A percentile compares a stretch with the other conserved stretches of the same genome.
phyloP scores from a whole-genome alignment of 2,113 vertebrate species.

The Balaenoptera acutorostrata region DNA sequence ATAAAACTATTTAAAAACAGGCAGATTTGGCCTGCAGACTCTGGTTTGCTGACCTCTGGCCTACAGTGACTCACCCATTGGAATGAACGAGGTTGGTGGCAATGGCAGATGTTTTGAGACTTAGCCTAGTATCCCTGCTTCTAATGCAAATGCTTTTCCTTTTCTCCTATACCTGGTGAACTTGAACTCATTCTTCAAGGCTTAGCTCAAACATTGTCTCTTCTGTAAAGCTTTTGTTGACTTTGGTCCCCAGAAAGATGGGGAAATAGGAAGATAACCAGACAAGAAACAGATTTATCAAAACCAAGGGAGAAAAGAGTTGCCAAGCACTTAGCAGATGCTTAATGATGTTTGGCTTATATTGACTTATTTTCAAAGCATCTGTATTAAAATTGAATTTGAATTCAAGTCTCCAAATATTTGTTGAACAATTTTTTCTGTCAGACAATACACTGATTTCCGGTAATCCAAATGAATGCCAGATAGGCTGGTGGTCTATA shows the following conservation, averaged over 20 bases:
- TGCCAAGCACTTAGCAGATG: not conserved
- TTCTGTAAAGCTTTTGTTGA: not conserved
- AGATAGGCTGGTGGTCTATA: not conserved
- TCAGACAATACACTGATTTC: not conserved
- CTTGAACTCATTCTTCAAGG: not conserved
- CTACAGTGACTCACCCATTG: not conserved
- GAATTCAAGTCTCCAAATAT: not conserved
- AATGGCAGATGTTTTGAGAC: not conserved
- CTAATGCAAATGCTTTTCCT: not conserved
- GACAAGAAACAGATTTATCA: not conserved
- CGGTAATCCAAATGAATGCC: not conserved
- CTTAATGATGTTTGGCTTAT: not conserved
- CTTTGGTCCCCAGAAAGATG: not conserved
- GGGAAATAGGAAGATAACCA: not conserved
- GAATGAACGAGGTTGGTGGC: not conserved
- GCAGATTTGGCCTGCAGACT: not conserved
- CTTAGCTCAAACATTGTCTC: not conserved
- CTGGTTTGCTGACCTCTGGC: not conserved
- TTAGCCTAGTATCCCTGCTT: not conserved
- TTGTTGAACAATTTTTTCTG: not conserved
- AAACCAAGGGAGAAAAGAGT: not conserved
- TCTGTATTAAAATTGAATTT: not conserved
- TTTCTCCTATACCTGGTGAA: not conserved
- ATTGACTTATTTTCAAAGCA: not conserved
- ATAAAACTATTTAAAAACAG: not conserved